Evolutionary conservation across 1,140 invertebrate genomes (phyloP), one percentile per base, ranked within the genome.

Genomic region (Heliconius eleuchia): DNA sequence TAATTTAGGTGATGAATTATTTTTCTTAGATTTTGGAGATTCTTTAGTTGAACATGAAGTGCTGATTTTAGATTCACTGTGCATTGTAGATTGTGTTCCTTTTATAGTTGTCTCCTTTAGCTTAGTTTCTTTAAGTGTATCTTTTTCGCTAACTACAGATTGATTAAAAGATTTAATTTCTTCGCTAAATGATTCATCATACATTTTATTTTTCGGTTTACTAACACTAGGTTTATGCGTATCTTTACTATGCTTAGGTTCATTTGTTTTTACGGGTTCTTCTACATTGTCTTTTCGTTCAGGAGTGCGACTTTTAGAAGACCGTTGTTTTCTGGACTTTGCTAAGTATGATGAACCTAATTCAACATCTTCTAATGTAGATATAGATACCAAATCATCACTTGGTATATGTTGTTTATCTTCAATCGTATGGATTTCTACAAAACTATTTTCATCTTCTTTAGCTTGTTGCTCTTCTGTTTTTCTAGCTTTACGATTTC

Each of bases 401-500:
- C 87, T 89, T 34, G 84, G 81, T 30, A 80, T 80, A 34, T 91
- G 86, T 39, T 88, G 88, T 52, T 90, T 92, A 42, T 93, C 89
- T 79, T 93, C 91, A 27, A 94, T 94, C 0, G 89, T 86, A 79
- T 94, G 92, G 79, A 94, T 94, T 84, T 94, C 93, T 52, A 94
- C 87, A 83, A 94, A 94, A 81, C 91, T 93, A 71, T 94, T 90
- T 55, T 94, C 93, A 19, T 93, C 92, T 11, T 83, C 84, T 84
- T 91, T 92, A 23, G 83, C 30, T 39, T 85, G 79, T 71, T 78
- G 77, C n/a, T 92, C 91, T 11, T 94, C 93, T 55, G 80, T 73
- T 80, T 89, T 91, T 46, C 84, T 86, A 77, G 46, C 39, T 82
- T 92, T 94, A 70, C 92, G 89, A 73, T 76, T 86, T 84, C 91